Percentiles rank a stretch among this genome's conserved stretches.
These are phyloP conservation scores for Helicoverpa assulta DNA, from an alignment of 2,888 invertebrate species.

Conservation along the genomic window DNA sequence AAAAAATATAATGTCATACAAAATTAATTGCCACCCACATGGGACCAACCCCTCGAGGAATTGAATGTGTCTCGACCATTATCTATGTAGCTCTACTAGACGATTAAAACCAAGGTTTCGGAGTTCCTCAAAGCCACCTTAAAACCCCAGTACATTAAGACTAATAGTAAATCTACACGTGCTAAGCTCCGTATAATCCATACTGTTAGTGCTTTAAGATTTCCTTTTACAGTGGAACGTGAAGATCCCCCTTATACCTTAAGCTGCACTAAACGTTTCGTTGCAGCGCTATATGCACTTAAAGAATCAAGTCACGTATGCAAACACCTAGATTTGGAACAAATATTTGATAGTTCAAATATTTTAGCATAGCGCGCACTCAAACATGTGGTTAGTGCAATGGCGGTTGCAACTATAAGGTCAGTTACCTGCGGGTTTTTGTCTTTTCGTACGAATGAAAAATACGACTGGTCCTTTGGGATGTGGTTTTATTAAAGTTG, in stretches of 20 bases:
- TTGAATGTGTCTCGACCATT: no score
- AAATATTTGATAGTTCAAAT: constrained; percentile 44
- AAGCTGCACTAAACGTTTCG: constrained; percentile 44
- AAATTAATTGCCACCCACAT: no score
- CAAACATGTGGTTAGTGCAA: constrained; percentile 3
- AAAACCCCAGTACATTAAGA: constrained; percentile 8
- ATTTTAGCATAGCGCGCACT: constrained; percentile 31
- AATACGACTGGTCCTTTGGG: background rate
- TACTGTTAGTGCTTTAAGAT: constrained; percentile 32
- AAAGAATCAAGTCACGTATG: constrained; percentile 46
- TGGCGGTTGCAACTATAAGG: background rate
- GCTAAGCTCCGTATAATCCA: constrained; percentile 42
- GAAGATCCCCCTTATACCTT: constrained; percentile 17
- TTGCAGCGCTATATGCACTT: constrained; percentile 28
- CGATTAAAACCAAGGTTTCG: background rate
- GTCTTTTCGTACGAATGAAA: background rate
- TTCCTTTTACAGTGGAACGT: constrained; percentile 32
- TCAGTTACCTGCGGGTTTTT: background rate
- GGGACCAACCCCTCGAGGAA: no score
- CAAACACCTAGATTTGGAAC: constrained; percentile 42
- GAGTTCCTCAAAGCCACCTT: constrained; percentile 16
- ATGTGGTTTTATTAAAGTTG: background rate
- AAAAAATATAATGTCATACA: no score
- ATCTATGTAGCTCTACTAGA: background rate
- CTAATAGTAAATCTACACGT: constrained; percentile 34